Evolutionary conservation across 2,888 invertebrate genomes (phyloP).

Genomic region (Drosophila niveifrons): DNA sequence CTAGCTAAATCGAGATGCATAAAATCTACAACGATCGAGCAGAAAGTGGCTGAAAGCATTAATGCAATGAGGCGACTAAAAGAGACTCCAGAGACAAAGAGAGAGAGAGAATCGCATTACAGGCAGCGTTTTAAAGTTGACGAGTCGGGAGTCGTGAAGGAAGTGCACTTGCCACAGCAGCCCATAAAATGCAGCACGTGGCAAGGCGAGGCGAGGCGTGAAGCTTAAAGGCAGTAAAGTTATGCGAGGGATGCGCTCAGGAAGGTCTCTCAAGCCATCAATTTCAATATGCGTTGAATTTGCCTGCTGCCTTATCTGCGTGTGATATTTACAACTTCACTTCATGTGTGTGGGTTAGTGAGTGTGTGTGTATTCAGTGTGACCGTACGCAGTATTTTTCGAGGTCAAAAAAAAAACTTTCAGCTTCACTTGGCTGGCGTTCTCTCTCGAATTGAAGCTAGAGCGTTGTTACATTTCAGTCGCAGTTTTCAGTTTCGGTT

Average conservation of each 20-base stretch:
- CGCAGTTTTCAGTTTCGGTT: slow-evolving; percentile 14
- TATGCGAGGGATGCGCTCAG: not conserved
- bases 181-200: slow-evolving; percentile 1
- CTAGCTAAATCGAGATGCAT: too few relatives aligned
- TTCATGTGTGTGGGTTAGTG: not conserved
- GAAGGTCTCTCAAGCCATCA: not conserved
- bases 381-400: not conserved
- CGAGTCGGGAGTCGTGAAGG: not conserved
- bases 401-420: slow-evolving; percentile 15
- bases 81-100: too few relatives aligned
- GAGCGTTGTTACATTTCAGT: not conserved
- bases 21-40: too few relatives aligned
- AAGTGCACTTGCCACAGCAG: not conserved
- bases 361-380: slow-evolving; percentile 6
- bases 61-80: too few relatives aligned
- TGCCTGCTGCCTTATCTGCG: not conserved
- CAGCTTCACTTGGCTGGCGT: slow-evolving; percentile 15
- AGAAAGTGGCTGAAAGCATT: too few relatives aligned
- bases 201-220: not conserved
- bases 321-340: not conserved
- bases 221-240: slow-evolving; percentile 1
- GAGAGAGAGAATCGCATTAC: too few relatives aligned
- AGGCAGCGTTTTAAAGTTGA: too few relatives aligned
- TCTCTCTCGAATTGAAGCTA: not conserved
- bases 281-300: slow-evolving; percentile 12